phyloP scores from a whole-genome alignment of 2,113 vertebrate genomes.

The Chloropsis hardwickii region DNA sequence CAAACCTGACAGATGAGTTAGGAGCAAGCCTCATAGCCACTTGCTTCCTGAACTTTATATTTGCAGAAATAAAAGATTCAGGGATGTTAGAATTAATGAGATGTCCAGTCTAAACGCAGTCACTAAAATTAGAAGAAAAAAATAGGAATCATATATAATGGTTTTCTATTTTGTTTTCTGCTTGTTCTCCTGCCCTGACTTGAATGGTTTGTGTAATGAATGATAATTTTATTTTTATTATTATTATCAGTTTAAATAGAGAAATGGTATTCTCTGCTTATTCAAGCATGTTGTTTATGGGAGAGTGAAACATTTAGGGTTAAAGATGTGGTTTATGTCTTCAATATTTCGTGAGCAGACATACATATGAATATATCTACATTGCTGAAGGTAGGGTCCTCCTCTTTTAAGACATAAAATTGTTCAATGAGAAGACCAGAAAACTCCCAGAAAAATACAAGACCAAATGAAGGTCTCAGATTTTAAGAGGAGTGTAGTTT shows the following conservation, averaged over 20 bases:
- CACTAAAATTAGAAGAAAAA: neutral
- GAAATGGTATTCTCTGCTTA: neutral
- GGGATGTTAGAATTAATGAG: neutral
- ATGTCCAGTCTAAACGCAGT: neutral
- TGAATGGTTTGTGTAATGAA: neutral
- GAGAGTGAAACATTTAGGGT: neutral
- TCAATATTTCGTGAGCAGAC: neutral
- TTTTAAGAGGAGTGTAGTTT: neutral
- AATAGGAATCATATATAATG: neutral
- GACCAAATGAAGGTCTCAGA: neutral
- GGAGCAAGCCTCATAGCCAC: rapidly evolving
- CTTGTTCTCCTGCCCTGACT: neutral
- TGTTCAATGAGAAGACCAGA: neutral
- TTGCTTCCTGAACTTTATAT: neutral
- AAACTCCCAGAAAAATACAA: neutral
- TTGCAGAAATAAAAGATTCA: neutral
- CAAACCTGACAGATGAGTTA: neutral
- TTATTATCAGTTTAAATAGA: neutral
- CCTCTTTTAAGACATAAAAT: neutral
- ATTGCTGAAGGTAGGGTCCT: neutral
- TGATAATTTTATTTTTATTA: neutral
- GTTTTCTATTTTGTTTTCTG: neutral
- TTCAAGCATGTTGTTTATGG: neutral
- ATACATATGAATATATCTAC: neutral
- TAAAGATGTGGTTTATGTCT: neutral